phyloP scores from a whole-genome alignment of 1,140 invertebrate species.

The Metopolophium dirhodum region DNA sequence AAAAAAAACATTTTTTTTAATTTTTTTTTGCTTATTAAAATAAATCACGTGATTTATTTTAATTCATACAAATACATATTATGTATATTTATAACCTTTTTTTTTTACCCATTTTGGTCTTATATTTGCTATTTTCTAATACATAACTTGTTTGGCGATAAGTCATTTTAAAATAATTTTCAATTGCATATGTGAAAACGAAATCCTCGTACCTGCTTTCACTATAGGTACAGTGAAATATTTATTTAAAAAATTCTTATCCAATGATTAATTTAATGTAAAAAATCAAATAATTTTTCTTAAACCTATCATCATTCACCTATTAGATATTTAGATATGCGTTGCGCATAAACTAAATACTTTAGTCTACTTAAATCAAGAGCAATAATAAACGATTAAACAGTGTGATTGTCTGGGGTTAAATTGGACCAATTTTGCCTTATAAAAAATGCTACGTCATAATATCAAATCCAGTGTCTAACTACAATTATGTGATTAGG shows the following conservation, averaged over 20 bases:
- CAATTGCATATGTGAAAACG: no score
- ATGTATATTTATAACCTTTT: background rate
- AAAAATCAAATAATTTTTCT: background rate
- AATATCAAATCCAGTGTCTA: background rate
- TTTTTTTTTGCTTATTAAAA: background rate
- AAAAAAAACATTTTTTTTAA: background rate
- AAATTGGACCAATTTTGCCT: constrained; percentile 5
- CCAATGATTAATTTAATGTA: background rate
- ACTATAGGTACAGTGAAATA: background rate
- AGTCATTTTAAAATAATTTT: background rate
- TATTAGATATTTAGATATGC: background rate
- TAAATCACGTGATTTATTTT: background rate
- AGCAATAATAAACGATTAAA: background rate
- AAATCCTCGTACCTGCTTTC: background rate
- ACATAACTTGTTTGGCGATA: background rate
- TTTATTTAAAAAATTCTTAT: background rate
- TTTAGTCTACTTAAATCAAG: background rate
- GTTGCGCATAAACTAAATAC: background rate
- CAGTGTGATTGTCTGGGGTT: background rate
- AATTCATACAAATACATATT: background rate
- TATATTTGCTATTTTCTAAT: background rate
- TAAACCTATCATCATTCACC: background rate
- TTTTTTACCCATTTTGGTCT: background rate
- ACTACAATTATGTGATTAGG: background rate
- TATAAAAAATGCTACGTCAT: background rate